phyloP scores from a whole-genome alignment of 2,113 vertebrate genomes.

The Caretta caretta region DNA sequence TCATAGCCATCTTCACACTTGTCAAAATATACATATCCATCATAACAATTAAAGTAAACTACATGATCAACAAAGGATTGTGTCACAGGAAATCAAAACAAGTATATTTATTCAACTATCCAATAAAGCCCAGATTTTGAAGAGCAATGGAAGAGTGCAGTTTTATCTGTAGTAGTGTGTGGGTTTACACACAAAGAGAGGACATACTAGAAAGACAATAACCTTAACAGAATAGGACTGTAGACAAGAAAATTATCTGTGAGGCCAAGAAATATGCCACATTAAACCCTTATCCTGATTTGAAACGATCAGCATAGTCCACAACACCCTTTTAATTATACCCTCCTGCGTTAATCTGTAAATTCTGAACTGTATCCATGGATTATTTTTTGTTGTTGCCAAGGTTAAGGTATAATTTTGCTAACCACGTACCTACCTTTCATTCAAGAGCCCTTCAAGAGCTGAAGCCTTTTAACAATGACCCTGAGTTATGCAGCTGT shows the following conservation, averaged over 20 bases:
- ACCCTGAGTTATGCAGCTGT: neutral
- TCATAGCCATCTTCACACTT: neutral
- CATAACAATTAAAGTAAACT: neutral
- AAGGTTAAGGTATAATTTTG: neutral
- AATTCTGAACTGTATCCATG: neutral
- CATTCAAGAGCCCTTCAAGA: neutral
- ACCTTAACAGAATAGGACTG: neutral
- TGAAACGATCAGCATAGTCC: neutral
- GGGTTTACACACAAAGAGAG: neutral
- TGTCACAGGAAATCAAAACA: neutral
- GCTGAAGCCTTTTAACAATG: neutral
- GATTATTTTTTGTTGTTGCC: neutral
- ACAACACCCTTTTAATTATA: neutral
- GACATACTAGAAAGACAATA: neutral
- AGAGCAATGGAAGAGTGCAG: fast-evolving
- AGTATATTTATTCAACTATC: neutral
- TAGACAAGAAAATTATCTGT: neutral
- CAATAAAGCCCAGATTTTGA: fast-evolving
- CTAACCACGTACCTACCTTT: neutral
- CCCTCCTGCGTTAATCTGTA: neutral
- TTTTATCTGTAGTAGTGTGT: neutral
- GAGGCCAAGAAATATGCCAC: neutral
- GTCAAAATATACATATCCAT: neutral
- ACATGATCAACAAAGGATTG: neutral
- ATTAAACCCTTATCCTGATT: neutral